A percentile compares a stretch with the other conserved stretches of the same genome.
Conservation (phyloP, 2,113 vertebrate species). For the Mesembrinibis cayennensis region DNA sequence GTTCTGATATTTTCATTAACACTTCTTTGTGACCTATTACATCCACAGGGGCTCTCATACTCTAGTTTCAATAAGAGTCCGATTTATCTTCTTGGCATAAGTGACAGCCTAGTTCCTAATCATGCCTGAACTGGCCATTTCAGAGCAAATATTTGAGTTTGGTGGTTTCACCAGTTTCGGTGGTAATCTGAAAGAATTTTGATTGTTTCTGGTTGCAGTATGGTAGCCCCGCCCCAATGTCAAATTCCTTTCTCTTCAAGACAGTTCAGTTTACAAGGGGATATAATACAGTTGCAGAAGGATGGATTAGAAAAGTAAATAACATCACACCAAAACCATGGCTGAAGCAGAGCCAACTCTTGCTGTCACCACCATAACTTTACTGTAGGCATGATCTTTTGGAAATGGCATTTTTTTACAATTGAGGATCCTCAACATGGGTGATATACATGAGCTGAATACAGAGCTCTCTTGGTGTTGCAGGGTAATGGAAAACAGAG, state of each 20-base stretch:
- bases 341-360: neutral
- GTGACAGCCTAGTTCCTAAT: neutral
- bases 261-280: neutral
- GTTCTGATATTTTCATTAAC: neutral
- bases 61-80: neutral
- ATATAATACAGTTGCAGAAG: neutral
- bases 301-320: neutral
- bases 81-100: neutral
- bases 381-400: neutral
- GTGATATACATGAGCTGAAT: neutral
- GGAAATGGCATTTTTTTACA: neutral
- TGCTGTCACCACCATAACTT: neutral
- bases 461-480: fast-evolving
- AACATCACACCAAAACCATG: neutral
- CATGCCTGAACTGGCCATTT: neutral
- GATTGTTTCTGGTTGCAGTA: neutral
- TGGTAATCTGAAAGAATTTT: neutral
- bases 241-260: neutral
- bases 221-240: neutral
- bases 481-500: neutral
- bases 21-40: neutral
- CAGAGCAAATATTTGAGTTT: neutral
- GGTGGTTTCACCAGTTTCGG: neutral
- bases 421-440: neutral
- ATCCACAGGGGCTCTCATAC: neutral